Conservation (phyloP, 2,797 vertebrate genomes). For the Thunnus albacares region DNA sequence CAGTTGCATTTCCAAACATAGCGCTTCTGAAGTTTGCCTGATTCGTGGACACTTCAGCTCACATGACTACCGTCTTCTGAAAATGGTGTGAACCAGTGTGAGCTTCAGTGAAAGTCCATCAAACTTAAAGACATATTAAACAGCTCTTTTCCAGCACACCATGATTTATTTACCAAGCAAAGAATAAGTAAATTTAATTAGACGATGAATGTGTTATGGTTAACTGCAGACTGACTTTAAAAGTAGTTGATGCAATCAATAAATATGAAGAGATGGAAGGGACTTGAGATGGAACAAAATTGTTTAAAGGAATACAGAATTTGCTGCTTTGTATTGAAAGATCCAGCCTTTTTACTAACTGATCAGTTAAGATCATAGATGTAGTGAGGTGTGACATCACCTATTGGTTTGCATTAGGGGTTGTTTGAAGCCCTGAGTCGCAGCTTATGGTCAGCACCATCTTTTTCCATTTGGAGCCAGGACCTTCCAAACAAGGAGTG, state of each 20-base stretch:
- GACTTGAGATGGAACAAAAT: not conserved
- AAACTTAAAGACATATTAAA: not conserved
- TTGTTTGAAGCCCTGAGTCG: no score
- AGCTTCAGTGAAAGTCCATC: slow-evolving; percentile 16
- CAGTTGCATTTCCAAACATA: slow-evolving; percentile 54
- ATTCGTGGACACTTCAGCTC: slow-evolving; percentile 18
- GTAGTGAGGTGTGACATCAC: no score
- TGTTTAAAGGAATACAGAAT: not conserved
- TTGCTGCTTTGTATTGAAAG: not conserved
- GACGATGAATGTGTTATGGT: not conserved
- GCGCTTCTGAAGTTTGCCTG: slow-evolving; percentile 32
- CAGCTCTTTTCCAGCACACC: no score
- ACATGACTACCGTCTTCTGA: slow-evolving; percentile 9
- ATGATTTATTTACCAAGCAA: not conserved
- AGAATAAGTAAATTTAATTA: not conserved
- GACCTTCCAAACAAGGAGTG: no score
- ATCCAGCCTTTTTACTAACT: not conserved
- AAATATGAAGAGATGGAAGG: not conserved
- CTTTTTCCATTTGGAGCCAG: no score
- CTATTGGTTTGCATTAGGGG: no score
- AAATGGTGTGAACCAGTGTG: slow-evolving; percentile 6
- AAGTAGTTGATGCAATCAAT: not conserved
- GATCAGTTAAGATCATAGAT: not conserved
- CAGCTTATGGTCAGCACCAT: no score
- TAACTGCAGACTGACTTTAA: not conserved